Conservation (phyloP, 2,888 invertebrate genomes). For the Hydropsyche betteni region DNA sequence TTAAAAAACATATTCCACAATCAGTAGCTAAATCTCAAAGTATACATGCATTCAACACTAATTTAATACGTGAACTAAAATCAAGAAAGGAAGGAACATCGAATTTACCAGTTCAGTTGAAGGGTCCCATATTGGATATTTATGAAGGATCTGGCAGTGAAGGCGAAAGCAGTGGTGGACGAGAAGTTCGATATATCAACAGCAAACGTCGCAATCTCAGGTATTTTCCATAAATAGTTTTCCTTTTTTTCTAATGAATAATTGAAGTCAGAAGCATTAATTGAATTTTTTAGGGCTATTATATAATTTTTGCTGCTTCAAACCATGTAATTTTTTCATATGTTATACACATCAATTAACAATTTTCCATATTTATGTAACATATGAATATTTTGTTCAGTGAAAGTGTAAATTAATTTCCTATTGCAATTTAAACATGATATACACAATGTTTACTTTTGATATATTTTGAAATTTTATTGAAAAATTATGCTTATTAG, state of each 20-base stretch:
- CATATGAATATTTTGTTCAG: background rate
- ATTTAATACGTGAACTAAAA: conserved; percentile 42
- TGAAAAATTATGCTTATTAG: no score
- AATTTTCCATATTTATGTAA: conserved; percentile 11
- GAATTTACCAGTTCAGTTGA: conserved; percentile 11
- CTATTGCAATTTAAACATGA: background rate
- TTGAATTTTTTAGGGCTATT: no score
- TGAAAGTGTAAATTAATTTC: conserved; percentile 9
- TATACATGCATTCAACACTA: conserved; percentile 56
- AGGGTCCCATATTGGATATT: background rate
- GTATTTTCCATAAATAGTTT: conserved; percentile 53
- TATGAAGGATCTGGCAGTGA: conserved; percentile 64
- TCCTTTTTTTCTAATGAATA: background rate
- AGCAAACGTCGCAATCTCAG: conserved; percentile 59
- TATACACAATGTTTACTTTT: no score
- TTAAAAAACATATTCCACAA: conserved; percentile 63
- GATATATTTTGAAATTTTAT: no score
- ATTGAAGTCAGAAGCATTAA: background rate
- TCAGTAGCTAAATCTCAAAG: conserved; percentile 64
- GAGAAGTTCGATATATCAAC: conserved; percentile 71
- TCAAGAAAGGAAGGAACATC: conserved; percentile 15
- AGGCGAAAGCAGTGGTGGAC: conserved; percentile 72
- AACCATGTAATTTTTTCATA: background rate
- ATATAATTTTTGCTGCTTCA: no score
- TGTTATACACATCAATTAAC: background rate